These are phyloP conservation scores for Philotrypesis tridentata DNA, from an alignment of 1,140 invertebrate genomes.

Conservation along the genomic window DNA sequence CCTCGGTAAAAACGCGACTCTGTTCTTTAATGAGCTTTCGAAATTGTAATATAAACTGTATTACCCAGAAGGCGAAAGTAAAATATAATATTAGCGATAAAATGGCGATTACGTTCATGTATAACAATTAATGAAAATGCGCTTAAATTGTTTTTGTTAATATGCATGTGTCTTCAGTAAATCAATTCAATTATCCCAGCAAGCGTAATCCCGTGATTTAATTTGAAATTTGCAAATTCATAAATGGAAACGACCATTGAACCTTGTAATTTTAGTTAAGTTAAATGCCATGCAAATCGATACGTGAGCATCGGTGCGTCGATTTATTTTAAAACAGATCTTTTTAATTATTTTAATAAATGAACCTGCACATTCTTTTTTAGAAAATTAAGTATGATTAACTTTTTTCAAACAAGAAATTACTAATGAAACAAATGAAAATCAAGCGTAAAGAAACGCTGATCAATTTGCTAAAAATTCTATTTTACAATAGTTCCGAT, in stretches of 20 bases:
- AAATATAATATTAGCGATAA: not conserved
- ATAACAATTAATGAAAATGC: not conserved
- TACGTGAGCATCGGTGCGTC: not conserved
- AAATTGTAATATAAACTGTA: too few relatives aligned
- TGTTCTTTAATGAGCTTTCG: not conserved
- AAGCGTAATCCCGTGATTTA: not conserved
- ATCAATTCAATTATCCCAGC: not conserved
- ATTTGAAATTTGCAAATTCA: constrained; percentile 1
- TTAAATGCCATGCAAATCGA: not conserved
- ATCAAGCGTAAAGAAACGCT: too few relatives aligned
- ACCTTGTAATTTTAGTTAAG: not conserved
- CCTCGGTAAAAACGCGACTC: not conserved
- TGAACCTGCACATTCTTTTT: not conserved
- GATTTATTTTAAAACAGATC: not conserved
- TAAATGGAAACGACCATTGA: not conserved
- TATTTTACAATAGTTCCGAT: not conserved
- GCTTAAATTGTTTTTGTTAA: not conserved
- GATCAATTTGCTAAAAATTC: too few relatives aligned
- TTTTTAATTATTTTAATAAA: not conserved
- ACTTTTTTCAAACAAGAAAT: too few relatives aligned
- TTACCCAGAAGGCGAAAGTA: not conserved
- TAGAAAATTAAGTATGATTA: too few relatives aligned
- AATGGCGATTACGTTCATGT: not conserved
- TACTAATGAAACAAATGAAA: too few relatives aligned
- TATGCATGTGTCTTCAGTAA: not conserved